Evolutionary conservation across 1,140 invertebrate species (phyloP).

Genomic region (Heliconius hewitsoni): DNA sequence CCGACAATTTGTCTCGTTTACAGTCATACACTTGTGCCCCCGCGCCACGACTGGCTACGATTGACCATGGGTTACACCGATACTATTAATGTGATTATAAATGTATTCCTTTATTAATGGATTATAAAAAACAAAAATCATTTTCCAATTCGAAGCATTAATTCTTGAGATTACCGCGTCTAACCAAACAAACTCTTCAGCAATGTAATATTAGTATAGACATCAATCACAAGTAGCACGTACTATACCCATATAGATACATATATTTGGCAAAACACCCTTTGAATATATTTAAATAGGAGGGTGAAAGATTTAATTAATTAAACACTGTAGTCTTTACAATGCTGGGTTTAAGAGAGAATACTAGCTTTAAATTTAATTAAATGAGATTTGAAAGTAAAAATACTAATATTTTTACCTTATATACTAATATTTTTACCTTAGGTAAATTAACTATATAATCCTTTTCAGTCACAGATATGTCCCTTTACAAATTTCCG

Average conservation of each 20-base stretch:
- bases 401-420: not conserved
- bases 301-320: slow-evolving; percentile 15
- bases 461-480: not conserved
- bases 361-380: not conserved
- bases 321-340: slow-evolving; percentile 7
- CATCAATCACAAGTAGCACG: not conserved
- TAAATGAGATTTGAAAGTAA: not conserved
- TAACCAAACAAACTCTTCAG: too few species aligned
- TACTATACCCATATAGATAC: not conserved
- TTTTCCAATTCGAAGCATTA: too few species aligned
- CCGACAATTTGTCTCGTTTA: too few species aligned
- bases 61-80: too few species aligned
- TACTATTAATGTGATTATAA: too few species aligned
- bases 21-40: too few species aligned
- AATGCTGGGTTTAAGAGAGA: slow-evolving; percentile 4
- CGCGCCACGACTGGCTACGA: too few species aligned
- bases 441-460: not conserved
- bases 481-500: too few species aligned
- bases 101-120: too few species aligned
- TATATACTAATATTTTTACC: not conserved
- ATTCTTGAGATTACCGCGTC: too few species aligned
- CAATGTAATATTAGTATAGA: too few species aligned
- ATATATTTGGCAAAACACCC: not conserved
- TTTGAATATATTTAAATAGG: not conserved
- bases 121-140: too few species aligned